A percentile compares a stretch with the other conserved stretches of the same genome.
Conservation (phyloP, 2,113 vertebrate genomes). For the Gymnogyps californianus region DNA sequence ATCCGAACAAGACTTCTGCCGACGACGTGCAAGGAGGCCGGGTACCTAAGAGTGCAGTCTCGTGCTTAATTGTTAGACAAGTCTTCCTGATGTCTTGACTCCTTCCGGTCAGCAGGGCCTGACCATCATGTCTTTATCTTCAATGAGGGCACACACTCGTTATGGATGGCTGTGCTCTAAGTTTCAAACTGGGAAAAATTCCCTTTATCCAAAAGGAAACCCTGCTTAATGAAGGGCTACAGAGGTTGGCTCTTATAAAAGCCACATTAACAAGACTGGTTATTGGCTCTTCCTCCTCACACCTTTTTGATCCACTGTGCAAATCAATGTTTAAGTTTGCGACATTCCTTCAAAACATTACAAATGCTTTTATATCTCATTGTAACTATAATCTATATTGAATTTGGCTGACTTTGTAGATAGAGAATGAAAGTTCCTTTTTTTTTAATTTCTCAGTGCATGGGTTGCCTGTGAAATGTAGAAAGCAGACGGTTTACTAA, state of each 20-base stretch:
- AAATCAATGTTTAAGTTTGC: not conserved
- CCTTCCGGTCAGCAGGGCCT: not conserved
- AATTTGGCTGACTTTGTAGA: not conserved
- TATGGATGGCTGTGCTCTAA: not conserved
- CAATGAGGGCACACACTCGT: not conserved
- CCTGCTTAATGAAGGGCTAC: not conserved
- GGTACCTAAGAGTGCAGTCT: not conserved
- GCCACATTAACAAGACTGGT: not conserved
- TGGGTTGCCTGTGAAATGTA: not conserved
- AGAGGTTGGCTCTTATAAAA: not conserved
- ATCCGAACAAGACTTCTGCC: not conserved
- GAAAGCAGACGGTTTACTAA: not conserved
- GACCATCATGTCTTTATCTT: not conserved
- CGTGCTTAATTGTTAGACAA: not conserved
- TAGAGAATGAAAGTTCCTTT: not conserved
- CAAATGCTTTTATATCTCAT: not conserved
- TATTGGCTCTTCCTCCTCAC: not conserved
- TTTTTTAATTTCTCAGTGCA: not conserved
- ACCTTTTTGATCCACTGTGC: not conserved
- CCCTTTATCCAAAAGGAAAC: not conserved
- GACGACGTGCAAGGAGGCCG: rapidly evolving
- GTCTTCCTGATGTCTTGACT: not conserved
- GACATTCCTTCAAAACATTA: not conserved
- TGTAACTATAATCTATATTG: not conserved
- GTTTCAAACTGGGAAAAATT: not conserved